Evolutionary conservation across 2,113 vertebrate genomes (phyloP).

Genomic region (Cephalopterus ornatus): DNA sequence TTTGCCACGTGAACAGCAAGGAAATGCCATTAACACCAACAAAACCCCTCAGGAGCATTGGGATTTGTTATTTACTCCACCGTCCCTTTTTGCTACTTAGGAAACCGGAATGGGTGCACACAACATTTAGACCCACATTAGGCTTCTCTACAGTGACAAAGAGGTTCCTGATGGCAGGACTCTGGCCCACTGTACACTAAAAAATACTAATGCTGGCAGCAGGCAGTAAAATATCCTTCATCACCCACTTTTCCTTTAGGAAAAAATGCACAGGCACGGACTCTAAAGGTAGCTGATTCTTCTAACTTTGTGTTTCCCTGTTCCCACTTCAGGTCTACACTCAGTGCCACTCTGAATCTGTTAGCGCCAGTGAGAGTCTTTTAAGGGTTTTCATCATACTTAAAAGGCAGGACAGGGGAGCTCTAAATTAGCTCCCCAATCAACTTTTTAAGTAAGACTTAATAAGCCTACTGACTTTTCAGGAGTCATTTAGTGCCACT

Average conservation of each 20-base stretch:
- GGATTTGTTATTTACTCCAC: not conserved
- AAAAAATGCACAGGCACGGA: not conserved
- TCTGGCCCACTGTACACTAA: not conserved
- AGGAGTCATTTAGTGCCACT: constrained; percentile 58
- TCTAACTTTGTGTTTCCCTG: not conserved
- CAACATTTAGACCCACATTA: not conserved
- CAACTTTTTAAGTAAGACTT: constrained; percentile 65
- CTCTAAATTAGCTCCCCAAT: constrained; percentile 65
- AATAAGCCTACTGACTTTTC: constrained; percentile 63
- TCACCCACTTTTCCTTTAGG: not conserved
- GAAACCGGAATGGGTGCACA: not conserved
- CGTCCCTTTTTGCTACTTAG: not conserved
- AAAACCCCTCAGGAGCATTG: not conserved
- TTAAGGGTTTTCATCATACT: constrained; percentile 58
- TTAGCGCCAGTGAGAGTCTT: constrained; percentile 21
- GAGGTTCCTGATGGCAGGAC: not conserved
- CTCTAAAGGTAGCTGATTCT: not conserved
- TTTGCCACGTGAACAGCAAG: not conserved
- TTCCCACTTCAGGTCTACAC: not conserved
- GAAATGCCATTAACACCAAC: not conserved
- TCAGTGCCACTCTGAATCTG: constrained; percentile 41
- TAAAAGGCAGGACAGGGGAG: constrained; percentile 56
- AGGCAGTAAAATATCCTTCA: not conserved
- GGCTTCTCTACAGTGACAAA: not conserved
- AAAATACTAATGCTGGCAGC: not conserved